Percentiles rank a stretch among this genome's conserved stretches.
Conservation (phyloP, 1,140 invertebrate species). For the Anastrepha obliqua region DNA sequence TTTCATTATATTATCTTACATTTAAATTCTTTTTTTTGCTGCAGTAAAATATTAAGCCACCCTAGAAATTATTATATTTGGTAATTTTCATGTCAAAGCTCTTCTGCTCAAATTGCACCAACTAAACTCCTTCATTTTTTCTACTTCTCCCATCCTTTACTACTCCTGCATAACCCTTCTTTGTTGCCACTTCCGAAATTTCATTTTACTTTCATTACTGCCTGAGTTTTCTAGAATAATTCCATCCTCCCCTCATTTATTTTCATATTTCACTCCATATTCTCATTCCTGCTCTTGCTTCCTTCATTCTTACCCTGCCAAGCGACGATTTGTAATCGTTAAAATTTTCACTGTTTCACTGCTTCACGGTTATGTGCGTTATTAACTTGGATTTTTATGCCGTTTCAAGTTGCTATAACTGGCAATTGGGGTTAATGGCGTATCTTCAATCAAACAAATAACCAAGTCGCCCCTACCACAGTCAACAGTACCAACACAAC, state of each 20-base stretch:
- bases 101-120: no score
- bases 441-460: slow-evolving; percentile 48
- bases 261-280: not conserved
- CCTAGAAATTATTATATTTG: no score
- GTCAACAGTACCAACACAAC: not conserved
- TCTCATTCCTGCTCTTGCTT: not conserved
- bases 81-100: no score
- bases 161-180: no score
- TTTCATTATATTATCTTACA: not conserved
- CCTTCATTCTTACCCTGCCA: not conserved
- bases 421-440: slow-evolving; percentile 52
- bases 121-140: no score
- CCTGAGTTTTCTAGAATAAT: no score
- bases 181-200: no score
- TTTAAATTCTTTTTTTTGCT: not conserved
- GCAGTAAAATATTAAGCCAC: not conserved
- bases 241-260: not conserved
- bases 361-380: slow-evolving; percentile 38
- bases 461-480: not conserved
- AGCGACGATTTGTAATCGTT: slow-evolving; percentile 53
- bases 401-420: slow-evolving; percentile 44
- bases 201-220: not conserved
- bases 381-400: slow-evolving; percentile 44
- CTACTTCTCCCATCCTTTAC: no score
- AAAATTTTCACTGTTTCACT: slow-evolving; percentile 33